Evolutionary conservation across 1,140 invertebrate species (phyloP), one percentile per base, ranked within the genome.

Genomic region (Drosophila nikananu): DNA sequence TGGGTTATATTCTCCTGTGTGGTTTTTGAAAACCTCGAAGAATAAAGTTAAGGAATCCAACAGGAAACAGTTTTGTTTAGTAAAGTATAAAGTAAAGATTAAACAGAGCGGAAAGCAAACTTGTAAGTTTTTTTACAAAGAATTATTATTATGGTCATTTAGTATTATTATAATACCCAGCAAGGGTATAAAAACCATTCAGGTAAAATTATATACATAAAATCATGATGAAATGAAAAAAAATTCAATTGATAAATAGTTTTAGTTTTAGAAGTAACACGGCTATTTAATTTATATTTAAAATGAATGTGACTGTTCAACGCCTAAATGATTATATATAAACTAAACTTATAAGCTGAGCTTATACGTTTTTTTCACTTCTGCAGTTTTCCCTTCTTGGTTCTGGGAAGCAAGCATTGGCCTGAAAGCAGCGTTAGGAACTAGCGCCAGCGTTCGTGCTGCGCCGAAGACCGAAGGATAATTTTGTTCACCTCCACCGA

Each of bases 401-500:
- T 32, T 13, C 3, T 35, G 7, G 12, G 21, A 62, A 62, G 41
- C 63, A 66, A 63, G 17, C 63, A 42, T 66, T 63, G 58, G 41
- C 41, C 49, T 9, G 3, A 7, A 7, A 42, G 7, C 21, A 9
- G 35, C 27, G 12, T 5, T 15, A 12, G 32, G 7, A 12, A 10
- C 27, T 52, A 84, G 25, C 77, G 81, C 81, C 81, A 84, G 17
- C 81, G 72, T 5, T 82, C 81, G 7, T 62, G 67, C 1, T 37
- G 59, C 32, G 49, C 59, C 7, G 58, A 57, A 17, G 57, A 9
- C 19, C 42, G 58, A 8, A 77, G 17, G 13, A 75, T 75, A 19
- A 64, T 49, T 51, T 68, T 83, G 21, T 52, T 44, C 39, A 65
- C 35, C 48, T 41, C 41, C 30, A 70, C 48, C 32, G 74, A 39